Evolutionary conservation across 2,797 vertebrate genomes (phyloP), one percentile per base, ranked within the genome.

Genomic region (Tapirus indicus): DNA sequence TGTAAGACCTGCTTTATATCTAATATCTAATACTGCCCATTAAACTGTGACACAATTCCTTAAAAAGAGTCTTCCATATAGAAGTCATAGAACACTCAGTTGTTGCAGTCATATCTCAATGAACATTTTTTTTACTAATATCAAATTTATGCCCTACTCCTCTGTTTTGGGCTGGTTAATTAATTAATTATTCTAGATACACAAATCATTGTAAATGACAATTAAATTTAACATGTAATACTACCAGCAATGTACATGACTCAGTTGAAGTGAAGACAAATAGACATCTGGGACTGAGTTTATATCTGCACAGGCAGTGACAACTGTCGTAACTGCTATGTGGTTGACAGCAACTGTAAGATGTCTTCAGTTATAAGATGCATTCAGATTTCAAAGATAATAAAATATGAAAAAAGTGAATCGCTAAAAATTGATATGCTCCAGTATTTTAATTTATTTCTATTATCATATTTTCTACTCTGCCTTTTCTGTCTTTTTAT

Each of bases 121-220:
- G 23, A 88, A 58, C 6, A 16, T 72, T 38, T 86, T 88, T 93
- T 85, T 35, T 6, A 75, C 32, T 68, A 60, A 41, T 52, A 71
- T 56, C 16, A 49, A 72, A 74, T 69, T 68, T 75, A 75, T 54
- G 58, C 21, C 16, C 16, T 5, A 27, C 16, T 85, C 17, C 41
- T 69, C 29, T 74, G 32, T 78, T 87, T 93, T 72, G 54, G 17
- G 1, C 49, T 82, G 17, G 49, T 32, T 74, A 79, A 54, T 66
- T 86, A 68, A 29, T 78, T 94, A 82, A 27, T 77, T 94, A 77
- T 93, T 79, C 54, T 68, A 25, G 29, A 69, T n/a, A n/a, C 11
- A 54, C 7, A n/a, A 78, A 47, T 49, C 5, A 64, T 83, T 88
- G 11, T 38, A 44, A 47, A 74, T 86, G 68, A 87, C 66, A 69